Evolutionary conservation across 2,888 invertebrate genomes (phyloP).

Genomic region (Lagria hirta): DNA sequence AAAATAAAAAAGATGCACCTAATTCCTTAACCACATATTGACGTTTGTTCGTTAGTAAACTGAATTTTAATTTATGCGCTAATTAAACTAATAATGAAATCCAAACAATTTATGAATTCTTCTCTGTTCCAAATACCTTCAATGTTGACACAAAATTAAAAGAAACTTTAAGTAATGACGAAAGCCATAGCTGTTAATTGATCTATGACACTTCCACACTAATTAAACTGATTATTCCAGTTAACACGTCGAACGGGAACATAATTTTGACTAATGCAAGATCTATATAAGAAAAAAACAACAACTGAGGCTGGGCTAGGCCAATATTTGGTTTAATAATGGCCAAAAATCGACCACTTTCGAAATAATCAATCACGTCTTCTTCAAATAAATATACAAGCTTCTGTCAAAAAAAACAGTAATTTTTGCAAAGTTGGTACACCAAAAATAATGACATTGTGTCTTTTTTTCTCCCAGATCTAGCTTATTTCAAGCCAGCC

Average conservation of each 20-base stretch:
- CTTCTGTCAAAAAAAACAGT: no score
- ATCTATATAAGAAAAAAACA: no score
- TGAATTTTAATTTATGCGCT: constrained; percentile 28
- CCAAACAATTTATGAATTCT: constrained; percentile 26
- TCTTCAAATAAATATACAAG: no score
- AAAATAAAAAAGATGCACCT: constrained; percentile 21
- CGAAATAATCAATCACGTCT: no score
- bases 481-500: no score
- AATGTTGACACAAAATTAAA: constrained; percentile 32
- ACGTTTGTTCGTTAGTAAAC: constrained; percentile 18
- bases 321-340: no score
- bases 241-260: constrained; percentile 29
- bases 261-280: constrained; percentile 18
- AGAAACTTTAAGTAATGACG: constrained; percentile 30
- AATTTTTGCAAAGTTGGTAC: no score
- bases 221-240: constrained; percentile 33
- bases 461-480: no score
- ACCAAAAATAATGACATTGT: no score
- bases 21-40: constrained; percentile 25
- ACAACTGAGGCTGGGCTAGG: no score
- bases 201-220: constrained; percentile 33
- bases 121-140: constrained; percentile 25
- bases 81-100: constrained; percentile 29
- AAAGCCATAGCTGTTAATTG: constrained; percentile 33
- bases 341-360: no score